A percentile compares a stretch with the other conserved stretches of the same genome.
Conservation (phyloP, 2,888 invertebrate species). For the Tridacna gigas region DNA sequence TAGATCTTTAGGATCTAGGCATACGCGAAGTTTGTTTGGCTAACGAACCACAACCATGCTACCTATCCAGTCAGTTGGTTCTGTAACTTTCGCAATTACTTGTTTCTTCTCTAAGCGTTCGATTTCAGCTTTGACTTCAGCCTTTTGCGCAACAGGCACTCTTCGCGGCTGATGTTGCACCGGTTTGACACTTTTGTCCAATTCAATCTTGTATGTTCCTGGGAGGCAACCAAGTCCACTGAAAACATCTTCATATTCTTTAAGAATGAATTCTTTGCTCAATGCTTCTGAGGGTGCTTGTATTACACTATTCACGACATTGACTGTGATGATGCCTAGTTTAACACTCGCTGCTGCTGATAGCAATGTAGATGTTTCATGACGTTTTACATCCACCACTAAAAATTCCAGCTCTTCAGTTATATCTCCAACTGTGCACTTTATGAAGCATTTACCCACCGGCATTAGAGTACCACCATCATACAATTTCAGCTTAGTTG, state of each 20-base stretch:
- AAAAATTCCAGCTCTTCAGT: no score
- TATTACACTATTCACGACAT: no score
- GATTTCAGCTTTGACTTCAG: constrained; percentile 30
- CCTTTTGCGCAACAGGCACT: constrained; percentile 32
- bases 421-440: no score
- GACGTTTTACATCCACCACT: no score
- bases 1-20: constrained; percentile 60
- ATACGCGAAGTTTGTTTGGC: constrained; percentile 49
- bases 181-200: constrained; percentile 19
- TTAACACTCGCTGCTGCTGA: no score
- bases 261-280: neutral
- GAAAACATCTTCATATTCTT: constrained; percentile 46
- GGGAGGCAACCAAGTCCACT: constrained; percentile 47
- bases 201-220: constrained; percentile 27
- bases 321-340: no score
- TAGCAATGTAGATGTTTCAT: no score
- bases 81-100: constrained; percentile 31
- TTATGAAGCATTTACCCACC: no score
- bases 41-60: constrained; percentile 48
- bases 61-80: constrained; percentile 54
- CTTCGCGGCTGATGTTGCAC: constrained; percentile 33
- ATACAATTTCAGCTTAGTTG: no score
- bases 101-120: constrained; percentile 22
- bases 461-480: no score
- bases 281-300: no score